Percentiles rank a stretch among this genome's conserved stretches.
Conservation (phyloP, 2,888 invertebrate genomes). For the Amorpha juglandis region DNA sequence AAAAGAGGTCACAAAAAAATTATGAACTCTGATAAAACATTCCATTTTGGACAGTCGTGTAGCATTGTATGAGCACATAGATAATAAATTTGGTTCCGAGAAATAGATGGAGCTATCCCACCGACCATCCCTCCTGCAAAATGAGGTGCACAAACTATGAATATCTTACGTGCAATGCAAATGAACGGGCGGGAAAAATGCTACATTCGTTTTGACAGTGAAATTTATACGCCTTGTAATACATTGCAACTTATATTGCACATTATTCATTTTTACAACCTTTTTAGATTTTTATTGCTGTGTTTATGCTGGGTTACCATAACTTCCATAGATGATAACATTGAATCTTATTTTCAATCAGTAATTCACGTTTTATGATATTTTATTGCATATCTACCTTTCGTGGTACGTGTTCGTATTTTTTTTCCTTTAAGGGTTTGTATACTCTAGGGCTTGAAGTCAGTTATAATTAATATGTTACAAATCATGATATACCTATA, state of each 20-base stretch:
- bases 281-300: constrained; percentile 20
- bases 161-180: constrained; percentile 26
- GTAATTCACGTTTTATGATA: background rate
- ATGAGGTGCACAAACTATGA: constrained; percentile 21
- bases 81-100: background rate
- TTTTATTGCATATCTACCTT: background rate
- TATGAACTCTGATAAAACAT: no score
- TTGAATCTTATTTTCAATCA: constrained; percentile 8
- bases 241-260: constrained; percentile 39
- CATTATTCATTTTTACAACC: constrained; percentile 39
- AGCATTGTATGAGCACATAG: background rate
- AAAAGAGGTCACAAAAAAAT: no score
- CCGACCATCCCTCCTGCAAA: constrained; percentile 18
- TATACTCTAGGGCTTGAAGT: no score
- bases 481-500: no score
- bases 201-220: constrained; percentile 28
- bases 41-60: no score
- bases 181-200: constrained; percentile 17
- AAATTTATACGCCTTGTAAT: constrained; percentile 39
- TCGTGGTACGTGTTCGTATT: background rate
- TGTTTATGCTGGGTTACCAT: constrained; percentile 1
- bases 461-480: no score
- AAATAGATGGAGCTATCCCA: constrained; percentile 2
- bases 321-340: background rate
- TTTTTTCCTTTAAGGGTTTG: background rate